Evolutionary conservation across 2,888 invertebrate genomes (phyloP).

Genomic region (Ectemnius continuus): DNA sequence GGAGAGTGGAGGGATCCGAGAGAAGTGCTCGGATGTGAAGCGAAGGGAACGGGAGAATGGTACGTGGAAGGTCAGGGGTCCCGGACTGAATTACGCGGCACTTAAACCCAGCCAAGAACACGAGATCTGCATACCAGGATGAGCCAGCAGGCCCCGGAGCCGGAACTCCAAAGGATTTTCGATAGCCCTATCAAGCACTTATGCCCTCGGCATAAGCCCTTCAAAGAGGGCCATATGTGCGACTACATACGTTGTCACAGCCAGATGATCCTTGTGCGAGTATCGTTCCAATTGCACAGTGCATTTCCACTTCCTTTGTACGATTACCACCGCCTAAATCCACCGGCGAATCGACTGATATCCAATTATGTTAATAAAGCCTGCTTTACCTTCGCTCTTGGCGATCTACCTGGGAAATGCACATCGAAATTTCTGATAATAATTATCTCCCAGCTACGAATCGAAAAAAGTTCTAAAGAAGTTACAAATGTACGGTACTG

Average conservation of each 20-base stretch:
- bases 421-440: too few relatives aligned
- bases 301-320: too few relatives aligned
- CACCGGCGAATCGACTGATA: too few relatives aligned
- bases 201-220: too few relatives aligned
- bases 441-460: too few relatives aligned
- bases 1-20: not conserved
- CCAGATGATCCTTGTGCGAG: too few relatives aligned
- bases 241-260: too few relatives aligned
- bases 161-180: slow-evolving; percentile 39
- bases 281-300: too few relatives aligned
- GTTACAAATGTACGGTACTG: slow-evolving; percentile 41
- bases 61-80: slow-evolving; percentile 48
- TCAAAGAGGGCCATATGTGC: too few relatives aligned
- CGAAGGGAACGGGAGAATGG: slow-evolving; percentile 23
- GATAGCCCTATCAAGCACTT: slow-evolving; percentile 53
- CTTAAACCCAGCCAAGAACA: slow-evolving; percentile 68
- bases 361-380: too few relatives aligned
- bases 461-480: slow-evolving; percentile 7
- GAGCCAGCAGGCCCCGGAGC: slow-evolving; percentile 39
- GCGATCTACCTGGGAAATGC: too few relatives aligned
- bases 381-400: not conserved
- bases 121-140: slow-evolving; percentile 69
- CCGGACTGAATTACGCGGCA: slow-evolving; percentile 68
- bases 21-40: not conserved
- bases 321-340: too few relatives aligned